A percentile compares a stretch with the other conserved stretches of the same genome.
Conservation (phyloP, 2,113 vertebrate species). For the Puffinus mauretanicus region DNA sequence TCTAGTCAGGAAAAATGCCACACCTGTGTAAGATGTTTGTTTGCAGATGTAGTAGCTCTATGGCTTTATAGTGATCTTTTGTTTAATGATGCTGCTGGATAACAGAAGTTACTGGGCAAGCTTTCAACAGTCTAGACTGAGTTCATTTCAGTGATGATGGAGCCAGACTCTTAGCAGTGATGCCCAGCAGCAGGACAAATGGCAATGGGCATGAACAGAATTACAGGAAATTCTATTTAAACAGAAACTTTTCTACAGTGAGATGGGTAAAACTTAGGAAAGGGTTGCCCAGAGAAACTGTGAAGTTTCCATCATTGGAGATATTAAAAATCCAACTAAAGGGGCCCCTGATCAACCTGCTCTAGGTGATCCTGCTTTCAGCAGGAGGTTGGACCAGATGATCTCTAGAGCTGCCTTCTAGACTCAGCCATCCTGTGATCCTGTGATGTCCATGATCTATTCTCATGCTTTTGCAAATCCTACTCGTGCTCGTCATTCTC, state of each 20-base stretch:
- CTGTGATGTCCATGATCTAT: background rate
- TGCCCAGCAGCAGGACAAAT: background rate
- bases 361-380: background rate
- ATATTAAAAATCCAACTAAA: background rate
- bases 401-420: background rate
- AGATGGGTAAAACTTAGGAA: background rate
- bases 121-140: background rate
- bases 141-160: background rate
- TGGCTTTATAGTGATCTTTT: background rate
- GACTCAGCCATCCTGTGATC: background rate
- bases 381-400: background rate
- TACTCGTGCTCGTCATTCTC: background rate
- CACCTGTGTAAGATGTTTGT: background rate
- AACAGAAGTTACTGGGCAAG: background rate
- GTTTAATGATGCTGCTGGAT: background rate
- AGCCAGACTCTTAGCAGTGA: background rate
- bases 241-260: background rate
- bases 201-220: background rate
- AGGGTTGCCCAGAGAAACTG: background rate
- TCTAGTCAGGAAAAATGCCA: background rate
- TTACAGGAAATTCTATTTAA: background rate
- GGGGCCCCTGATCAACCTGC: fast-evolving
- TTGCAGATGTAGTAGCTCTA: background rate
- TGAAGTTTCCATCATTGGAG: background rate
- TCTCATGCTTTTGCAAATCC: background rate